Evolutionary conservation across 1,140 invertebrate genomes (phyloP).

Genomic region (Papilio machaon): DNA sequence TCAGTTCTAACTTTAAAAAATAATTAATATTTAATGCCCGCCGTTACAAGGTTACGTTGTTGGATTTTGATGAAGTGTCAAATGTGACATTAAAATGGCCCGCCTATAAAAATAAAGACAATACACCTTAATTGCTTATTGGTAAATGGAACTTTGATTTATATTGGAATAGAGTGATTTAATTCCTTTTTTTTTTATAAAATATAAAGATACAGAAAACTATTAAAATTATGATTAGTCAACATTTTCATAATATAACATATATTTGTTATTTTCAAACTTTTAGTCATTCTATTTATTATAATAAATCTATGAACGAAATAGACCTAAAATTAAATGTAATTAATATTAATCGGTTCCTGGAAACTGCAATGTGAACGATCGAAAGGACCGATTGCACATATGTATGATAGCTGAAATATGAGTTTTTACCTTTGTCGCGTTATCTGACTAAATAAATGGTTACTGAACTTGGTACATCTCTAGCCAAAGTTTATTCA

Average conservation of each 20-base stretch:
- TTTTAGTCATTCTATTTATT: constrained; percentile 9
- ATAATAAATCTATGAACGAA: constrained; percentile 33
- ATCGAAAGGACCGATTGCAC: constrained; percentile 67
- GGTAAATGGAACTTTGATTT: background rate
- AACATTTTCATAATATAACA: background rate
- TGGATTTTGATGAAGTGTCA: background rate
- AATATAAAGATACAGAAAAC: background rate
- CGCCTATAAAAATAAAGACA: too few species aligned
- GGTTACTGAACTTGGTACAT: background rate
- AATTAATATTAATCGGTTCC: constrained; percentile 61
- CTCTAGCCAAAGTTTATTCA: constrained; percentile 44
- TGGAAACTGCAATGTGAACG: constrained; percentile 62
- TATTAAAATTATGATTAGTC: background rate
- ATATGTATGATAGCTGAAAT: constrained; percentile 72
- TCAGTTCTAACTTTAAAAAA: too few species aligned
- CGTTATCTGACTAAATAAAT: constrained; percentile 55
- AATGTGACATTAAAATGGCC: too few species aligned
- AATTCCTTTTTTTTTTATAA: background rate
- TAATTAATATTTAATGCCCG: too few species aligned
- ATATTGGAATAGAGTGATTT: background rate
- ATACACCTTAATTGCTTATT: background rate
- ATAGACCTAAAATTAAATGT: constrained; percentile 52
- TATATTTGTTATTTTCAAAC: too few species aligned
- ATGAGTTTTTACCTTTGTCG: constrained; percentile 60
- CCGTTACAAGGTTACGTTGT: background rate